Percentiles rank a stretch among this genome's conserved stretches.
Conservation (phyloP, 2,888 invertebrate species). For the Falcaria lacertinaria region DNA sequence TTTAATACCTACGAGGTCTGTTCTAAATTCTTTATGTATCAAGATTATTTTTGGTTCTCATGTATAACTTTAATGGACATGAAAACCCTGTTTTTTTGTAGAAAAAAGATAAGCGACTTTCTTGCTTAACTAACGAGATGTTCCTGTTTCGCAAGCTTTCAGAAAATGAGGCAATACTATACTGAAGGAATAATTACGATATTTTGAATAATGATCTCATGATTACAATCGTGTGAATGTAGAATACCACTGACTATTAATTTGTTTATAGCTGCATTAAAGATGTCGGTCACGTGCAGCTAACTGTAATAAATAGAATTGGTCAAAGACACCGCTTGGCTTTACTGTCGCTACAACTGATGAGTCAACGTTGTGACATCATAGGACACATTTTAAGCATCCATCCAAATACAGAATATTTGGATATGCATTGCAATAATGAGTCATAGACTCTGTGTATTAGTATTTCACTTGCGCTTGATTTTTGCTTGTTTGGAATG, state of each 20-base stretch:
- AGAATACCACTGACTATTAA: neutral
- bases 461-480: neutral
- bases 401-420: neutral
- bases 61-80: no score
- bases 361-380: neutral
- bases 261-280: neutral
- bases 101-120: no score
- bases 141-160: no score
- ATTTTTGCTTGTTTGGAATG: no score
- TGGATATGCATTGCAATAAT: neutral
- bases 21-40: no score
- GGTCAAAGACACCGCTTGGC: neutral
- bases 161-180: no score
- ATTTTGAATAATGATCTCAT: neutral
- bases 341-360: neutral
- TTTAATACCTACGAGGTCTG: no score
- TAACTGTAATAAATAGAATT: neutral
- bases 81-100: no score
- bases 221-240: neutral
- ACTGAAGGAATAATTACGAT: no score
- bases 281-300: neutral
- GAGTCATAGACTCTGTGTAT: neutral
- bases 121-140: no score
- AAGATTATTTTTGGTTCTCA: no score
- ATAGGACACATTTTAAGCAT: neutral